phyloP scores from a whole-genome alignment of 1,140 invertebrate species.

The Oncopodura yosiiana region DNA sequence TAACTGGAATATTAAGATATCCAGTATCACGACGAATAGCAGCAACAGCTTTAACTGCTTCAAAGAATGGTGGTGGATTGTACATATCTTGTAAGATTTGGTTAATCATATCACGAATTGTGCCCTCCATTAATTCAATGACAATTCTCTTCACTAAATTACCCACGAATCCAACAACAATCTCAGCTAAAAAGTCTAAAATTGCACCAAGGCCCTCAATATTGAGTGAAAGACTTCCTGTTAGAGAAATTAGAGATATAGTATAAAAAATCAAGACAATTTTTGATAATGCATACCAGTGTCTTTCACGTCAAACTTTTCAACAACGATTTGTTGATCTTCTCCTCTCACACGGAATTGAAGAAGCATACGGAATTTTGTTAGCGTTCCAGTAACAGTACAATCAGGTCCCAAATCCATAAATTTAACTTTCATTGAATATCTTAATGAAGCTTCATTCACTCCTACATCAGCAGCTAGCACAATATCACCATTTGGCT shows the following conservation, averaged over 20 bases:
- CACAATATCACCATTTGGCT: constrained; percentile 21
- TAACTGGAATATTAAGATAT: too few species aligned
- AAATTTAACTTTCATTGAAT: constrained; percentile 9
- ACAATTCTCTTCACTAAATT: constrained; percentile 16
- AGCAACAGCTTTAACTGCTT: not conserved
- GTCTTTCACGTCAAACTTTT: constrained; percentile 22
- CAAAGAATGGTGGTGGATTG: not conserved
- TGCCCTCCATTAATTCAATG: constrained; percentile 5
- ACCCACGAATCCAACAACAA: constrained; percentile 11
- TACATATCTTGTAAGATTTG: not conserved
- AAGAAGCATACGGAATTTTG: constrained; percentile 3
- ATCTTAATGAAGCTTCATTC: constrained; percentile 8
- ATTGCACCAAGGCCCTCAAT: constrained; percentile 23
- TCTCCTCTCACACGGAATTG: not conserved
- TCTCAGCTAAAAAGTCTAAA: constrained; percentile 23
- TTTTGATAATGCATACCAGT: too few species aligned
- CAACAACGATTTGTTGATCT: not conserved
- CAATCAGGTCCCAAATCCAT: constrained; percentile 21
- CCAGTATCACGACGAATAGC: too few species aligned
- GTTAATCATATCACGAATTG: constrained; percentile 12
- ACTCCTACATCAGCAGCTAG: constrained; percentile 20
- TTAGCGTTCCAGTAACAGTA: constrained; percentile 12
- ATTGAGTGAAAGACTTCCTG: constrained; percentile 12
- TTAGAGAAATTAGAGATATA: too few species aligned
- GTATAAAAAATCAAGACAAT: too few species aligned